Conservation (phyloP, 92 coral and sea anemone species). For the Bergia puertoricense region DNA sequence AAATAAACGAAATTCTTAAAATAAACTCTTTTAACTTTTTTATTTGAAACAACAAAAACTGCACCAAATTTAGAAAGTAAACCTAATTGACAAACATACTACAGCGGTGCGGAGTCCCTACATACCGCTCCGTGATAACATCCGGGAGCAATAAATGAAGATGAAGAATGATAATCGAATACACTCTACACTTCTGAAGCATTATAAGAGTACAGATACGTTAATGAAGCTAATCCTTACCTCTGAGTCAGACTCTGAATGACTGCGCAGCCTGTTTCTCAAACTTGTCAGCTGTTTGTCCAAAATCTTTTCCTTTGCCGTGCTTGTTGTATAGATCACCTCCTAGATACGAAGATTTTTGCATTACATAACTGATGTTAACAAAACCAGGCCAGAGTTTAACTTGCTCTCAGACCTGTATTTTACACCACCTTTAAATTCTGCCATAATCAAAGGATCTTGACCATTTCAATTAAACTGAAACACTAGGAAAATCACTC, state of each 20-base stretch:
- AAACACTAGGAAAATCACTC: too few species aligned
- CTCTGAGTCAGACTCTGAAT: constrained; percentile 34
- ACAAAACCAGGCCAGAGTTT: too few species aligned
- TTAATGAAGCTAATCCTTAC: not conserved
- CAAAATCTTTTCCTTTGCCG: not conserved
- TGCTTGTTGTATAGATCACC: not conserved
- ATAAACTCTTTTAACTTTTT: too few species aligned
- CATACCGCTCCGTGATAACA: too few species aligned
- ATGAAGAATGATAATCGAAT: not conserved
- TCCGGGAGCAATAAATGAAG: not conserved
- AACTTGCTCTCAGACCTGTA: too few species aligned
- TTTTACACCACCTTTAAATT: too few species aligned
- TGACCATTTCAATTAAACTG: too few species aligned
- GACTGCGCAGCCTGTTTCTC: not conserved
- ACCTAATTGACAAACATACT: too few species aligned
- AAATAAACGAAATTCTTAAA: too few species aligned
- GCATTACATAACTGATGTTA: not conserved
- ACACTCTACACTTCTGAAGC: not conserved
- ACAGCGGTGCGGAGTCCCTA: not conserved
- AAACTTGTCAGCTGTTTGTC: constrained; percentile 28
- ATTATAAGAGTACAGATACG: not conserved
- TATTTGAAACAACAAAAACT: not conserved
- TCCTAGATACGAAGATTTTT: constrained; percentile 6
- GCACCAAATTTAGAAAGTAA: not conserved
- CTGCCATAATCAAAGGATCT: too few species aligned